phyloP scores from a whole-genome alignment of 2,888 invertebrate genomes.

The Ophioninae sp. region DNA sequence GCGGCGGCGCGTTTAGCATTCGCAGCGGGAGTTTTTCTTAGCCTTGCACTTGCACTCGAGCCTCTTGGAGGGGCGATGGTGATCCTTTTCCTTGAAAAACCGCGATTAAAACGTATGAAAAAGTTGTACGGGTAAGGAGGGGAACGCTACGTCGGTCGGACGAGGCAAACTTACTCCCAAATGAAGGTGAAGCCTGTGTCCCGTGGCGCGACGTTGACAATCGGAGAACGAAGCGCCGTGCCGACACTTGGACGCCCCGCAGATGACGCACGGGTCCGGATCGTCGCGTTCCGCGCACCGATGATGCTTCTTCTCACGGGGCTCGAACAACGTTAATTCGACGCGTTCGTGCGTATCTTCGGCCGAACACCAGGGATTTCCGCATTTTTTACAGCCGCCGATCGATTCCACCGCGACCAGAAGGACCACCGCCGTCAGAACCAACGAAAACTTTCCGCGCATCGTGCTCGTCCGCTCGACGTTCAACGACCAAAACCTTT shows the following conservation, averaged over 20 bases:
- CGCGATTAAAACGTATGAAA: background rate
- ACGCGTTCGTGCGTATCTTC: conserved; percentile 1
- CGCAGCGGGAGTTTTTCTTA: background rate
- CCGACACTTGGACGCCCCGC: background rate
- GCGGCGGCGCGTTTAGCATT: background rate
- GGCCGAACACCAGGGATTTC: conserved; percentile 12
- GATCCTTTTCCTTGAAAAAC: background rate
- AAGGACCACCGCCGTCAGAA: conserved; percentile 39
- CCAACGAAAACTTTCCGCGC: conserved; percentile 52
- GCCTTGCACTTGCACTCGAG: conserved; percentile 34
- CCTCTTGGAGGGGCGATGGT: background rate
- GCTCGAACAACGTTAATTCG: conserved; percentile 13
- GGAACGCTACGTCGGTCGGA: background rate
- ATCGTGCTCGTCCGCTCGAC: conserved; percentile 17
- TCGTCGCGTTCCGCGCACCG: background rate
- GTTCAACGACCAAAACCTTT: background rate
- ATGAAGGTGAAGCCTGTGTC: background rate
- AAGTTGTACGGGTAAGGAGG: background rate
- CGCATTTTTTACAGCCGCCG: conserved; percentile 42
- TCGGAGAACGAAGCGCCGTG: background rate
- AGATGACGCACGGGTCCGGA: background rate
- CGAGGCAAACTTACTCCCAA: background rate
- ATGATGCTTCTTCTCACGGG: background rate
- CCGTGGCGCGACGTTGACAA: background rate
- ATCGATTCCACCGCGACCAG: conserved; percentile 28